Percentiles rank a stretch among this genome's conserved stretches.
These are phyloP conservation scores for Syrphus vitripennis DNA, from an alignment of 2,888 invertebrate species.

Conservation along the genomic window DNA sequence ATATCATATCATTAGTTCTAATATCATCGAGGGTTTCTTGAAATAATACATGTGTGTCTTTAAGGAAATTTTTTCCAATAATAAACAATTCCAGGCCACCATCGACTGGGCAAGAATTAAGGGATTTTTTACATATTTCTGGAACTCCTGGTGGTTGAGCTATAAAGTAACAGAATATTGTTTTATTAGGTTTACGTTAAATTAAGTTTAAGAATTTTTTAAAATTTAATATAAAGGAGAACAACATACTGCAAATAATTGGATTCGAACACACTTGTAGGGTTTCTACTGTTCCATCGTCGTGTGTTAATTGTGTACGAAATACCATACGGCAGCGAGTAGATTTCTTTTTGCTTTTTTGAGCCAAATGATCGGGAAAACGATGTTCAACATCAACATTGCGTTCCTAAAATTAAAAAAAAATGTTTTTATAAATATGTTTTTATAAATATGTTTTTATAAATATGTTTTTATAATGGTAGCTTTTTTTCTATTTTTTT, in stretches of 20 bases:
- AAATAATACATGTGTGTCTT: conserved; percentile 93
- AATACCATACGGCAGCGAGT: conserved; percentile 97
- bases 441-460: no score
- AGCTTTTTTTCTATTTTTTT: no score
- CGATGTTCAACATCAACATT: conserved; percentile 97
- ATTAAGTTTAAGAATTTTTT: not conserved
- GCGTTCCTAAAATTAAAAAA: conserved; percentile 84
- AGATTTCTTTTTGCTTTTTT: conserved; percentile 95
- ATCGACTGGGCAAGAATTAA: conserved; percentile 89
- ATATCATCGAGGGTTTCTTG: conserved; percentile 79
- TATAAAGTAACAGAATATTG: conserved; percentile 77
- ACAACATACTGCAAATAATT: conserved; percentile 94
- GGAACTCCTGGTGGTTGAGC: conserved; percentile 96
- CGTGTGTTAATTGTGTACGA: conserved; percentile 90
- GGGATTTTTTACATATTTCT: conserved; percentile 94
- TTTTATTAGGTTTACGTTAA: not conserved
- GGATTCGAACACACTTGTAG: conserved; percentile 94
- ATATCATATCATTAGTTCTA: conserved; percentile 81
- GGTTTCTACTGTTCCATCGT: conserved; percentile 90
- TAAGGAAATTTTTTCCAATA: conserved; percentile 94
- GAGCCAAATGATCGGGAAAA: conserved; percentile 90
- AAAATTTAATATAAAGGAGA: no score
- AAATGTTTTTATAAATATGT: no score
- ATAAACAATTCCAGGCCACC: conserved; percentile 94
- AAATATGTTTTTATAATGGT: no score